Conservation (phyloP, 2,888 invertebrate species). For the Lypha dubia region DNA sequence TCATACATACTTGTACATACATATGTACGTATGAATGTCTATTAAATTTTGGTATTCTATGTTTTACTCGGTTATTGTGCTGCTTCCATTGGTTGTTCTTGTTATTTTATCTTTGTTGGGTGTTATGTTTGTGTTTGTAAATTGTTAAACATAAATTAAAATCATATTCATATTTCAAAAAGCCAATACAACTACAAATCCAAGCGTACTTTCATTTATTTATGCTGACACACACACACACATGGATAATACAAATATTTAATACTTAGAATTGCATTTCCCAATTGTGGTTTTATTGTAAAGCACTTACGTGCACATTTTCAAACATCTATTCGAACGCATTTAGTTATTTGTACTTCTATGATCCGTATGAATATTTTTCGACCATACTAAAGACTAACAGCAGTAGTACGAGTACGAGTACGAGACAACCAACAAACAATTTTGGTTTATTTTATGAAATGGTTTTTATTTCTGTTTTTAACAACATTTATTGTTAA, state of each 20-base stretch:
- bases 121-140: constrained; percentile 45
- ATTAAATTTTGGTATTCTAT: background rate
- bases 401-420: constrained; percentile 7
- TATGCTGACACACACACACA: constrained; percentile 10
- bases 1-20: no score
- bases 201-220: background rate
- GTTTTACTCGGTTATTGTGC: constrained; percentile 35
- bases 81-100: constrained; percentile 20
- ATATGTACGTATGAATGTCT: no score
- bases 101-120: background rate
- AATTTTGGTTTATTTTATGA: constrained; percentile 54
- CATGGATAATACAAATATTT: constrained; percentile 42
- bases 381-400: constrained; percentile 9
- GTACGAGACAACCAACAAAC: no score
- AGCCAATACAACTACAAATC: background rate
- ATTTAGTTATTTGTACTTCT: background rate
- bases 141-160: constrained; percentile 62
- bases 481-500: constrained; percentile 67
- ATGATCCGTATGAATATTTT: constrained; percentile 47
- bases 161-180: constrained; percentile 37
- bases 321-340: background rate
- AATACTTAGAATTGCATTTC: constrained; percentile 62
- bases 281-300: constrained; percentile 68
- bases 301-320: constrained; percentile 40
- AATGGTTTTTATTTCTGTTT: constrained; percentile 64